Evolutionary conservation across 2,113 vertebrate species (phyloP), one percentile per base, ranked within the genome.

Genomic region (Pachyramphus minor): DNA sequence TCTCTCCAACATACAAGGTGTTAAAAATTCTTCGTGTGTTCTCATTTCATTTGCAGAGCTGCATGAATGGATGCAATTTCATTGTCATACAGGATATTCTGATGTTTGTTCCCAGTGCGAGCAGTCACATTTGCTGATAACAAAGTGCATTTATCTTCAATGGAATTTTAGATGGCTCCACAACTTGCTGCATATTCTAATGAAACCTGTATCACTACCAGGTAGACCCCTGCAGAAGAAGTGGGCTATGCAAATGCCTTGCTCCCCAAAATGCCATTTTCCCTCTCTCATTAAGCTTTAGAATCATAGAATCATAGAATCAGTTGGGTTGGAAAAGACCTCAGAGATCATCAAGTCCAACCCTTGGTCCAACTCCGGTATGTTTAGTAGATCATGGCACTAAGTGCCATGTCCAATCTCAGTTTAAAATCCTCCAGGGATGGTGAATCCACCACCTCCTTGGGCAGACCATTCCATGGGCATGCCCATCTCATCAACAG

Each of bases 161-260:
- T 76, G 92, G 67, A 90, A 88, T 92, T 93, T 89, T 67, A 90
- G 75, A 72, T 94, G 87, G 76, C 79, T 94, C 74, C 83, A 95
- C 81, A 94, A 80, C 89, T 87, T 96, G 83, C 90, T 93, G 77
- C 5, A 66, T 95, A 86, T 91, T 90, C 84, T 95, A 97, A 97
- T 97, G 93, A 97, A 95, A 93, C 91, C 60, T 66, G 50, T 79
- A 93, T 78, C 89, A n/a, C 88, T 91, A 85, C 85, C 94, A 96
- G 86, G 96, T 97, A 97, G 83, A 94, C 78, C 98, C 85, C 95
- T 95, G 90, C 79, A 94, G 78, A 94, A 90, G 55, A 97, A 94
- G 68, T n/a, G 17, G 81, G 81, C 88, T 96, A 78, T 96, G 95
- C 75, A 97, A 95, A 94, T 96, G 27, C 73, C 62, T 69, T 85